phyloP scores from a whole-genome alignment of 2,113 vertebrate species.

The Engraulis encrasicolus region DNA sequence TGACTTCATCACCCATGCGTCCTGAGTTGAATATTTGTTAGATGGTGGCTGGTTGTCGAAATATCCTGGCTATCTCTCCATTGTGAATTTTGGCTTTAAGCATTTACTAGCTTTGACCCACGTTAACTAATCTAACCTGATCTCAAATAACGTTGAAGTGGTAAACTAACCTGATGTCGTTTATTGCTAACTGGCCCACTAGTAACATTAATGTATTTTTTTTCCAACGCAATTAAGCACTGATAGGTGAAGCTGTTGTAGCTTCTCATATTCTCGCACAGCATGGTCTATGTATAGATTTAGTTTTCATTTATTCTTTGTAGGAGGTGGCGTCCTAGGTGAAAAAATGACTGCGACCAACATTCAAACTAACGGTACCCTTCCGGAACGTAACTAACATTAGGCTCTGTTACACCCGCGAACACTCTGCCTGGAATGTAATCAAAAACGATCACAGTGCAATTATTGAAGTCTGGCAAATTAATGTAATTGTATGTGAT shows the following conservation, averaged over 20 bases:
- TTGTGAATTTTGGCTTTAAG: neutral
- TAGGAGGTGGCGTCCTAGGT: neutral
- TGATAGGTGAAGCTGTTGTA: neutral
- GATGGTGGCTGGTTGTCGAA: neutral
- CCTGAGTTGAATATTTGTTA: neutral
- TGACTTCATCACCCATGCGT: neutral
- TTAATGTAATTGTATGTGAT: neutral
- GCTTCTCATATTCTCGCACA: neutral
- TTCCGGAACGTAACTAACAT: too few relatives aligned
- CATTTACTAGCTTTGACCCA: neutral
- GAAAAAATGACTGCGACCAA: neutral
- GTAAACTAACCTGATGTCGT: neutral
- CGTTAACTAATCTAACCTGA: neutral
- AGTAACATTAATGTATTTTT: neutral
- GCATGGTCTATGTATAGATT: neutral
- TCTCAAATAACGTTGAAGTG: neutral
- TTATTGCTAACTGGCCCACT: neutral
- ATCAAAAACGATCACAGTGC: neutral
- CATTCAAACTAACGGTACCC: neutral
- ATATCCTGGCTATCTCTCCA: neutral
- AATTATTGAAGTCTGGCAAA: neutral
- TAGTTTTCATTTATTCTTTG: constrained; percentile 6
- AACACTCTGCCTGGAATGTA: neutral
- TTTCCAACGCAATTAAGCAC: neutral
- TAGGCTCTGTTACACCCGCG: too few relatives aligned